Evolutionary conservation across 2,888 invertebrate genomes (phyloP).

Genomic region (Xylocampa areola): DNA sequence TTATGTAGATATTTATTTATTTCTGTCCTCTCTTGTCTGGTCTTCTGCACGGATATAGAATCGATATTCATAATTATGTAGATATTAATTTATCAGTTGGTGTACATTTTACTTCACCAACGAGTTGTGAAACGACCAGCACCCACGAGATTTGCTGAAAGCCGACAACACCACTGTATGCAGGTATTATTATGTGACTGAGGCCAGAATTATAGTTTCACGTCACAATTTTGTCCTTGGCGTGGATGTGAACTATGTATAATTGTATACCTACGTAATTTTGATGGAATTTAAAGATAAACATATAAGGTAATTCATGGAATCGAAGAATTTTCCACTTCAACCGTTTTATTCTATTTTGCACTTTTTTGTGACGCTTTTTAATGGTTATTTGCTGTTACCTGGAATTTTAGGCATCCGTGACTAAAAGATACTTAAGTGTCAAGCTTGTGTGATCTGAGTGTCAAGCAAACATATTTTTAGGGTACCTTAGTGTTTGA

Average conservation of each 20-base stretch:
- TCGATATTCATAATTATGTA: no score
- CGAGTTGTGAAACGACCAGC: no score
- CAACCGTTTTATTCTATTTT: slow-evolving; percentile 9
- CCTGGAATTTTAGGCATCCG: background rate
- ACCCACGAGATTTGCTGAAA: no score
- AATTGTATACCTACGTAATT: slow-evolving; percentile 7
- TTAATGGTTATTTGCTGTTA: background rate
- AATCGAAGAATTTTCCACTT: slow-evolving; percentile 21
- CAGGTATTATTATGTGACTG: slow-evolving; percentile 62
- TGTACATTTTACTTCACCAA: no score
- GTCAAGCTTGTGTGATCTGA: no score
- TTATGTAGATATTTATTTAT: no score
- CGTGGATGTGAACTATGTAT: slow-evolving; percentile 38
- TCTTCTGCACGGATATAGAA: no score
- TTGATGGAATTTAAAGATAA: slow-evolving; percentile 32
- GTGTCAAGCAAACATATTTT: slow-evolving; percentile 1
- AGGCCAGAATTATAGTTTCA: slow-evolving; percentile 39
- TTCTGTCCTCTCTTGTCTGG: no score
- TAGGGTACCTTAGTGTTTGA: background rate
- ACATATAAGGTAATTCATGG: slow-evolving; percentile 23
- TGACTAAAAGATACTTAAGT: background rate
- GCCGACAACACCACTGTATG: no score
- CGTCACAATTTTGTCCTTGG: slow-evolving; percentile 50
- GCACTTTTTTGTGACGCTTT: slow-evolving; percentile 4
- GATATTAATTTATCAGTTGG: no score